Percentiles rank a stretch among this genome's conserved stretches.
These are phyloP conservation scores for Andrena bucephala DNA, from an alignment of 2,888 invertebrate genomes.

Conservation along the genomic window DNA sequence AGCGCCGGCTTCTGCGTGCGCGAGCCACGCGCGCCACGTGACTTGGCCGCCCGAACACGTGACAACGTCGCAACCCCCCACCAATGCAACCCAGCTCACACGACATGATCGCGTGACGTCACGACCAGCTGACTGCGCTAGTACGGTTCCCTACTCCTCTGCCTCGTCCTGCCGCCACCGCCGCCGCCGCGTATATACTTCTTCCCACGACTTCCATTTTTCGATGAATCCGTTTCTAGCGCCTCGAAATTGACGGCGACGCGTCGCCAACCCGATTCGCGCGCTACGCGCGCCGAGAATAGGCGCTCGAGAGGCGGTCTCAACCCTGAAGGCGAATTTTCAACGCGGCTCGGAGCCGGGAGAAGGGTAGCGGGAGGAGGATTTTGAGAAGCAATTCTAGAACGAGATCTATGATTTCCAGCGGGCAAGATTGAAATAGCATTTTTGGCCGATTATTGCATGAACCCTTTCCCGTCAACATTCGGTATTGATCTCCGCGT, in stretches of 20 bases:
- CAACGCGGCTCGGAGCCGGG: background rate
- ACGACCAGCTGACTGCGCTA: conserved; percentile 82
- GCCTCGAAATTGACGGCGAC: conserved; percentile 34
- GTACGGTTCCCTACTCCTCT: conserved; percentile 65
- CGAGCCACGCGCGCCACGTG: conserved; percentile 80
- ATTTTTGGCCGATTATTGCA: background rate
- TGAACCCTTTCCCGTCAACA: background rate
- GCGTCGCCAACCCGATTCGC: conserved; percentile 20
- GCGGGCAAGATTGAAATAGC: background rate
- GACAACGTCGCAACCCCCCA: conserved; percentile 66
- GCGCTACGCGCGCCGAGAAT: conserved; percentile 28
- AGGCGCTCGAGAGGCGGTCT: conserved; percentile 21
- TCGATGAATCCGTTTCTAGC: conserved; percentile 35
- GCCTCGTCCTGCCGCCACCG: conserved; percentile 44
- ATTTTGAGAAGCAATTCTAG: conserved; percentile 10
- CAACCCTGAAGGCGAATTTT: background rate
- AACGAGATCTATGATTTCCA: conserved; percentile 19
- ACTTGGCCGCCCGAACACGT: conserved; percentile 79
- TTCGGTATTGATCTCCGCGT: background rate
- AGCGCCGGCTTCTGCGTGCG: conserved; percentile 66
- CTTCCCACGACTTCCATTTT: conserved; percentile 42
- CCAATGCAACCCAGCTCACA: conserved; percentile 41
- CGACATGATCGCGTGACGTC: conserved; percentile 78
- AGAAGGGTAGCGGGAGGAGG: background rate
- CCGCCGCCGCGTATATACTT: conserved; percentile 3